Evolutionary conservation across 2,888 invertebrate genomes (phyloP), one percentile per base, ranked within the genome.

Genomic region (Gastracanthus pulcherrimus): DNA sequence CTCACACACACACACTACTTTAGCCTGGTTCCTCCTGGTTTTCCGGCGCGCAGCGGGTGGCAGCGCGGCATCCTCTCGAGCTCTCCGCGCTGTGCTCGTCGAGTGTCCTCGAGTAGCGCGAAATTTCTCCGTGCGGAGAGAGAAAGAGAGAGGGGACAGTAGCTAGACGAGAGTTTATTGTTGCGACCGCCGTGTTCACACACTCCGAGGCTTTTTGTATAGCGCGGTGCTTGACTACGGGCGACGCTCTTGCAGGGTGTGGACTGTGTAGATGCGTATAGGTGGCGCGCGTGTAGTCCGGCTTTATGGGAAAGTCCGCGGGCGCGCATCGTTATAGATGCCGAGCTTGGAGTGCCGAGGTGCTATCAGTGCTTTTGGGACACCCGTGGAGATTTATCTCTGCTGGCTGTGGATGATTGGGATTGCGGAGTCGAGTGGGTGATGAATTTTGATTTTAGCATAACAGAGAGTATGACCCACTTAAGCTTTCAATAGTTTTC

Each of bases 91-190:
- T 67, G 36, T n/a, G 26, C 31, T 34, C 26, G 34, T 87, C 83
- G 85, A 87, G 86, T 81, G 86, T 84, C 84, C 89, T 89, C 82
- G 86, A 38, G 74, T 66, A 66, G 74, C 58, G 76, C 81, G 72
- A 81, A 81, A 79, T 74, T 67, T 60, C 26, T 84, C 83, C 82
- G 84, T 87, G 70, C 26, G 51, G 82, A 82, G 84, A 64, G 75
- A 74, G 77, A 78, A 79, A 70, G 62, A 36, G 36, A n/a, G n/a
- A n/a, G n/a, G n/a, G n/a, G n/a, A n/a, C n/a, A n/a, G n/a, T n/a
- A n/a, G n/a, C n/a, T n/a, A n/a, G n/a, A n/a, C n/a, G n/a, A n/a
- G 78, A 83, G 87, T 89, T 71, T 89, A 89, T 88, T 90, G 89
- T 89, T 88, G 84, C 87, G 80, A 88, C 88, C 89, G 83, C 87